Evolutionary conservation across 2,888 invertebrate species (phyloP).

Genomic region (Cybosia mesomella): DNA sequence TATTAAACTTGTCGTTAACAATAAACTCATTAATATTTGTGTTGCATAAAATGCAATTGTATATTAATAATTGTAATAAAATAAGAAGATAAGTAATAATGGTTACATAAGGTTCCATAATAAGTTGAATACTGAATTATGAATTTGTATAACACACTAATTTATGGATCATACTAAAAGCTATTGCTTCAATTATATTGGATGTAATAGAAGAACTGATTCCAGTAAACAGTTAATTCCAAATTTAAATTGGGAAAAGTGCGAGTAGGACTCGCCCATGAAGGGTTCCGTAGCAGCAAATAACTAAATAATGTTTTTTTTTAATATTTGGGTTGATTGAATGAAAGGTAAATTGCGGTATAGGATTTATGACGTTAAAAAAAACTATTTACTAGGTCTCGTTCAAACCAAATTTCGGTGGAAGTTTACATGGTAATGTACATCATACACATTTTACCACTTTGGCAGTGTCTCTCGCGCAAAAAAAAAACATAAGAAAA

Average conservation of each 20-base stretch:
- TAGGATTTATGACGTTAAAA: no score
- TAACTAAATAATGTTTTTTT: no score
- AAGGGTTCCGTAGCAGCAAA: no score
- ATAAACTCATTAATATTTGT: background rate
- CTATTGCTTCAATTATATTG: background rate
- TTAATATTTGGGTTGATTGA: no score
- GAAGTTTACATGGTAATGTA: no score
- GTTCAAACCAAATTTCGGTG: no score
- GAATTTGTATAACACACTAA: background rate
- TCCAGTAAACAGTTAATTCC: background rate
- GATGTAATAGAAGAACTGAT: background rate
- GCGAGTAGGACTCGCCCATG: no score
- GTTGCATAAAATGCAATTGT: background rate
- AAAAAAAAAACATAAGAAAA: no score
- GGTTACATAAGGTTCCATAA: background rate
- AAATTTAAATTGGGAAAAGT: background rate
- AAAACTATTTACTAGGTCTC: no score
- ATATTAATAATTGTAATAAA: background rate
- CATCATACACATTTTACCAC: no score
- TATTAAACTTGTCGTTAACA: background rate
- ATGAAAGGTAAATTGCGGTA: no score
- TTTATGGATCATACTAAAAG: background rate
- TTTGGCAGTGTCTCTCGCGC: no score
- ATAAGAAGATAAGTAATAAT: background rate
- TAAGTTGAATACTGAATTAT: background rate